These are phyloP conservation scores for Temnothorax unifasciatus DNA, from an alignment of 2,888 invertebrate genomes.

Conservation along the genomic window DNA sequence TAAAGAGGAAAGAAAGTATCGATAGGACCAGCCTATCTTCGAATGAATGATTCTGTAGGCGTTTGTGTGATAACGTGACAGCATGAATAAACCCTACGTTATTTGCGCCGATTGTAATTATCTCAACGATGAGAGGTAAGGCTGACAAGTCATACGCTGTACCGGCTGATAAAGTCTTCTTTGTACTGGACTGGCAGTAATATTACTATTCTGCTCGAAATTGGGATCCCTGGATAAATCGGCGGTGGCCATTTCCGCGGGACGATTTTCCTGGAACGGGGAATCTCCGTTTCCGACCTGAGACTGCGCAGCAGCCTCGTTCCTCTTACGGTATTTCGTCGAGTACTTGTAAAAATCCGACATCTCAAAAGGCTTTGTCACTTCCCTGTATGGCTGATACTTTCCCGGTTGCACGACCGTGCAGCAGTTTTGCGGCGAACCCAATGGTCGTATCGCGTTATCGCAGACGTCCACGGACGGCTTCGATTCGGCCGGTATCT, in stretches of 20 bases:
- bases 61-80: neutral
- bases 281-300: conserved; percentile 63
- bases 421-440: conserved; percentile 93
- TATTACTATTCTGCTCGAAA: conserved; percentile 55
- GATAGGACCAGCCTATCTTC: conserved; percentile 70
- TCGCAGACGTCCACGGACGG: conserved; percentile 79
- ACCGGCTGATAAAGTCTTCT: conserved; percentile 81
- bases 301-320: conserved; percentile 65
- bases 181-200: conserved; percentile 75
- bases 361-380: conserved; percentile 99
- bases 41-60: conserved; percentile 4
- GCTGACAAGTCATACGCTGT: conserved; percentile 82
- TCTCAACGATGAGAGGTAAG: conserved; percentile 77
- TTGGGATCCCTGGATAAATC: conserved; percentile 60
- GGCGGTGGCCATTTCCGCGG: conserved; percentile 13
- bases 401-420: conserved; percentile 95
- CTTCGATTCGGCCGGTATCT: conserved; percentile 88
- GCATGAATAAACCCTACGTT: neutral
- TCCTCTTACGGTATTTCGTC: conserved; percentile 93
- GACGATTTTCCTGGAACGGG: conserved; percentile 46
- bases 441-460: conserved; percentile 87
- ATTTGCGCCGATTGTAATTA: conserved; percentile 59
- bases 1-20: conserved; percentile 28
- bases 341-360: conserved; percentile 99
- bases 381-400: conserved; percentile 96